phyloP scores from a whole-genome alignment of 2,797 vertebrate species.

The Apogon hyalosoma region DNA sequence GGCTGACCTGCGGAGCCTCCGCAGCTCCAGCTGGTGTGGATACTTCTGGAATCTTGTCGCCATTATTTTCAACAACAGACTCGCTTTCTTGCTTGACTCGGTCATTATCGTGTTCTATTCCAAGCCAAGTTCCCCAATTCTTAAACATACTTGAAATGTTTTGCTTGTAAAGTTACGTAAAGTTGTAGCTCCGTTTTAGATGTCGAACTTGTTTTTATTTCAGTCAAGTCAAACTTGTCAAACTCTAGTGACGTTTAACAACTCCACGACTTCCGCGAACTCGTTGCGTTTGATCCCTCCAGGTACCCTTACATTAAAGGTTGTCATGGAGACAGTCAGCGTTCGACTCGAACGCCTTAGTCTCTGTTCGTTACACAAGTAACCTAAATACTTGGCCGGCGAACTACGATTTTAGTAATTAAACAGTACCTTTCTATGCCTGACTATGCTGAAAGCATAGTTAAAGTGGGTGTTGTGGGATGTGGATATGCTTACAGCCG shows the following conservation, averaged over 20 bases:
- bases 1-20: not conserved
- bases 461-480: rapidly evolving
- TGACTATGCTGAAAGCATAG: rapidly evolving
- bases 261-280: slow-evolving; percentile 65
- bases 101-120: slow-evolving; percentile 48
- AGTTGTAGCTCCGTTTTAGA: not conserved
- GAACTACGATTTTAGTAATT: not conserved
- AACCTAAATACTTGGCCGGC: not conserved
- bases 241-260: slow-evolving; percentile 32
- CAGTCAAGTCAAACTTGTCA: not conserved
- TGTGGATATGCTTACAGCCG: not conserved
- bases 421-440: rapidly evolving
- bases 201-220: not conserved
- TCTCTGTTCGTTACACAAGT: not conserved
- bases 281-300: slow-evolving; percentile 37
- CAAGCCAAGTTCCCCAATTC: slow-evolving; percentile 67
- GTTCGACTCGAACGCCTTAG: rapidly evolving
- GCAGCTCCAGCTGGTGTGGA: slow-evolving; percentile 26
- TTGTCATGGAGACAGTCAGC: slow-evolving; percentile 65
- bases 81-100: slow-evolving; percentile 22
- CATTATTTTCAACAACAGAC: slow-evolving; percentile 1
- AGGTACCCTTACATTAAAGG: slow-evolving; percentile 16
- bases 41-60: slow-evolving; percentile 20
- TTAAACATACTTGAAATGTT: slow-evolving; percentile 61
- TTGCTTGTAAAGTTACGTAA: not conserved